Percentiles rank a stretch among this genome's conserved stretches.
phyloP scores from a whole-genome alignment of 1,140 invertebrate species.

The Lamellibrachia luymesi region DNA sequence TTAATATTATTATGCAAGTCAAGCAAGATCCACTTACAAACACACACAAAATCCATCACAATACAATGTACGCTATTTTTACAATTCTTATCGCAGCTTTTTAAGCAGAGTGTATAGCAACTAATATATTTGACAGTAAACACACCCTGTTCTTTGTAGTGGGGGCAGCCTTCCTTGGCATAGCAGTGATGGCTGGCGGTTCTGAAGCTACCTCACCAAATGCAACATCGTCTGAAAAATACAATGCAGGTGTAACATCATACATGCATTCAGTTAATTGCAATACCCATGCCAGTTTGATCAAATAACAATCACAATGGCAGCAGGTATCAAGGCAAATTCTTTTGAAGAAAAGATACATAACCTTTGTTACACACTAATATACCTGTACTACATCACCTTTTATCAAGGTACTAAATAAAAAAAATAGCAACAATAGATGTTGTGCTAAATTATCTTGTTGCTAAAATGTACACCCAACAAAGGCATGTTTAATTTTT shows the following conservation, averaged over 20 bases:
- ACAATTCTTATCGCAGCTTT: background rate
- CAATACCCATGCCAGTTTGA: background rate
- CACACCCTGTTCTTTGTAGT: background rate
- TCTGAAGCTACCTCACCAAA: constrained; percentile 45
- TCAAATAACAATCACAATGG: background rate
- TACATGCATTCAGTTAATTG: background rate
- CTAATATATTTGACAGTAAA: background rate
- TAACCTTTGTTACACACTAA: background rate
- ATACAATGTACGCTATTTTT: too few relatives aligned
- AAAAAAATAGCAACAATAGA: background rate
- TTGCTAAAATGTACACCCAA: background rate
- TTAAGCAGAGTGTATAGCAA: background rate
- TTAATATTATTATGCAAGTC: too few relatives aligned
- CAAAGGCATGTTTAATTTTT: background rate
- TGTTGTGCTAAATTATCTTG: background rate
- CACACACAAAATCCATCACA: too few relatives aligned
- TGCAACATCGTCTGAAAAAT: constrained; percentile 38
- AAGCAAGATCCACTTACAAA: too few relatives aligned
- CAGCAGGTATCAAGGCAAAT: background rate
- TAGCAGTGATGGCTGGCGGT: constrained; percentile 40
- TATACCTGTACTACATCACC: background rate
- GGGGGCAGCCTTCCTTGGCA: constrained; percentile 32
- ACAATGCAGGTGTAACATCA: background rate
- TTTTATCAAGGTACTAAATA: background rate
- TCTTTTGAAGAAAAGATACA: background rate